Base-by-base conservation (phyloP, 1,140 invertebrate genomes). In the Idris sp. region DNA sequence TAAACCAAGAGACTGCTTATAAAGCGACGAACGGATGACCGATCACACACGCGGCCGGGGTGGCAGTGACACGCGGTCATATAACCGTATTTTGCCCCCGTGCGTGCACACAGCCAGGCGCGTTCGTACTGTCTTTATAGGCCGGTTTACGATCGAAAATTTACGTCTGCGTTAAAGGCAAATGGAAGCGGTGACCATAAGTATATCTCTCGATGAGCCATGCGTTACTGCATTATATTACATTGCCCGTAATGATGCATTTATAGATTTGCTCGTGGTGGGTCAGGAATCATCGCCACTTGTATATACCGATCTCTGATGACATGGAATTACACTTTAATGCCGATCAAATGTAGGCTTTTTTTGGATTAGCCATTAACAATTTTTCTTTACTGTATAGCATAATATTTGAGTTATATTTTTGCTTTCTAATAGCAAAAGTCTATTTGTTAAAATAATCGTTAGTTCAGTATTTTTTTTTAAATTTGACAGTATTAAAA, bases 31-130 rank as follows among this genome's bases (percentile, higher is more conserved):
- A 69, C 46, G 58, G 48, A 67, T 74, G 61, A 69, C 51, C 64
- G 59, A 75, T 69, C 56, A 59, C 54, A 58, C 59, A 51, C 61
- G 46, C 72, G 38, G 41, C 54, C 58, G 58, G 51, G 67, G 59
- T 72, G 61, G 53, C 73, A 74, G 79, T 82, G 82, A 83, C 79
- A 80, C 80, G 78, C 81, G 77, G 76, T 46, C 62, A 40, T 68
- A 79, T 81, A 84, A 83, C 81, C 81, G 83, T 82, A 83, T 80
- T 74, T 64, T 81, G 77, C 77, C 74, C 78, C 78, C 74, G 78
- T 73, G 49, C 74, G 79, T 62, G 76, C 56, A 73, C 69, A n/a
- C 35, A 43, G 51, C 46, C 62, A 73, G 62, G 73, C 19, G 48
- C 48, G 11, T 73, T 44, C 59, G 44, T 41, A 56, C 28, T 41